Percentiles rank a stretch among this genome's conserved stretches.
Conservation (phyloP, 1,140 invertebrate species). For the Temnothorax longispinosus region DNA sequence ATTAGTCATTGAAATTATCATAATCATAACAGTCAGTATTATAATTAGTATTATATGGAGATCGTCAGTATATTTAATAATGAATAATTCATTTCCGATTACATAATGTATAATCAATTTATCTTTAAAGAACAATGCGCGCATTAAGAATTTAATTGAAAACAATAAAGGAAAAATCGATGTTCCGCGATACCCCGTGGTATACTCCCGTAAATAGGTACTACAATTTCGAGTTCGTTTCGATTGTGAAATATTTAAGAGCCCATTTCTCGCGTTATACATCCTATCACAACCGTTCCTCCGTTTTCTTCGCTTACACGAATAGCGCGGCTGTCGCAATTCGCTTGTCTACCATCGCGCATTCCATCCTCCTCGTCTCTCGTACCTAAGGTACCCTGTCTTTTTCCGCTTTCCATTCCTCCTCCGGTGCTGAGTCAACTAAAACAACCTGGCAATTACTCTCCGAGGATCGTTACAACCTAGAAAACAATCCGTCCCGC, state of each 20-base stretch:
- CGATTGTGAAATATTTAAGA: conserved; percentile 46
- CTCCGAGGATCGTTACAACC: conserved; percentile 78
- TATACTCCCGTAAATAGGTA: neutral
- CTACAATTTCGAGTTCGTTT: neutral
- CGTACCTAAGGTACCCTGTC: neutral
- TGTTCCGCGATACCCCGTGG: neutral
- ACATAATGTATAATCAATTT: neutral
- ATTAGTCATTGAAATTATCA: conserved; percentile 40
- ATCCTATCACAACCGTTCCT: conserved; percentile 8
- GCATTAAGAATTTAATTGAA: conserved; percentile 2
- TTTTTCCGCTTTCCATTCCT: conserved; percentile 62
- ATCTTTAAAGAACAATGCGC: neutral
- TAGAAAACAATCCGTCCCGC: conserved; percentile 78
- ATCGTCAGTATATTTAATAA: conserved; percentile 10
- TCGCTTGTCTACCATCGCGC: conserved; percentile 43
- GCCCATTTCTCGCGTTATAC: conserved; percentile 3
- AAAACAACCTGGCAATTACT: conserved; percentile 82
- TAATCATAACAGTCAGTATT: conserved; percentile 7
- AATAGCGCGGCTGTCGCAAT: conserved; percentile 36
- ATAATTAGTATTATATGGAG: neutral
- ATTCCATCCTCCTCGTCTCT: neutral
- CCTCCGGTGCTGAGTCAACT: conserved; percentile 79
- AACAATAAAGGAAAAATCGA: neutral
- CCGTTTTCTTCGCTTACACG: conserved; percentile 25
- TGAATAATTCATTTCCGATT: conserved; percentile 25